A percentile compares a stretch with the other conserved stretches of the same genome.
Evolutionary conservation across 2,797 vertebrate species (phyloP).

Genomic region (Nyctalus aviator): DNA sequence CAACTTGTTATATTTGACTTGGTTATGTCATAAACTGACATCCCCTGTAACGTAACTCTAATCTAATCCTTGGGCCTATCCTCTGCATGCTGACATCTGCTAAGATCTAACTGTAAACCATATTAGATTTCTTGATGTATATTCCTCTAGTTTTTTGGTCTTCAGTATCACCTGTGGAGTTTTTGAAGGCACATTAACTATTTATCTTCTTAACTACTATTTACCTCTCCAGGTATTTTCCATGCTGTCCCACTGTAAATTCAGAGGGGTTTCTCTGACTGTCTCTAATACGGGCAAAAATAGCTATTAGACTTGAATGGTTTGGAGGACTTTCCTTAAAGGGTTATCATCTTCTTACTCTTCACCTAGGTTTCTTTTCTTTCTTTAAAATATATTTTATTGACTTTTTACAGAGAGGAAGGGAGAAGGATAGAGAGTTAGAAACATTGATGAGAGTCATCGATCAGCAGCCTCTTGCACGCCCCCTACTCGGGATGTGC

Average conservation of each 20-base stretch:
- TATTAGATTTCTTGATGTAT: background rate
- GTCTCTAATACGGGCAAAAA: background rate
- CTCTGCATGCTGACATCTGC: background rate
- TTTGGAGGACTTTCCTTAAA: constrained; percentile 31
- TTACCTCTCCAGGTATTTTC: background rate
- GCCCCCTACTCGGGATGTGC: too few relatives aligned
- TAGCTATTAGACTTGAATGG: background rate
- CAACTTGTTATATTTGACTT: constrained; percentile 13
- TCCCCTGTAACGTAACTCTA: background rate
- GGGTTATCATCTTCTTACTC: background rate
- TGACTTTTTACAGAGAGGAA: too few relatives aligned
- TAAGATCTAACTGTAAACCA: background rate
- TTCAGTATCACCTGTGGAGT: background rate
- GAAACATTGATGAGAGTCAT: too few relatives aligned
- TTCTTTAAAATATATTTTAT: too few relatives aligned
- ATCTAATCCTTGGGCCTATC: background rate
- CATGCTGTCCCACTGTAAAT: background rate
- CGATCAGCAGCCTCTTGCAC: too few relatives aligned
- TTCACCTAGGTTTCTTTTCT: background rate
- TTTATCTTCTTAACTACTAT: constrained; percentile 23
- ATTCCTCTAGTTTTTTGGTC: constrained; percentile 29
- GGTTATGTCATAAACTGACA: background rate
- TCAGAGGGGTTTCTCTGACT: background rate
- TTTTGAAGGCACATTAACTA: background rate
- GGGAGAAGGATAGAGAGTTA: too few relatives aligned